Evolutionary conservation across 2,888 invertebrate species (phyloP).

Genomic region (Autographa gamma): DNA sequence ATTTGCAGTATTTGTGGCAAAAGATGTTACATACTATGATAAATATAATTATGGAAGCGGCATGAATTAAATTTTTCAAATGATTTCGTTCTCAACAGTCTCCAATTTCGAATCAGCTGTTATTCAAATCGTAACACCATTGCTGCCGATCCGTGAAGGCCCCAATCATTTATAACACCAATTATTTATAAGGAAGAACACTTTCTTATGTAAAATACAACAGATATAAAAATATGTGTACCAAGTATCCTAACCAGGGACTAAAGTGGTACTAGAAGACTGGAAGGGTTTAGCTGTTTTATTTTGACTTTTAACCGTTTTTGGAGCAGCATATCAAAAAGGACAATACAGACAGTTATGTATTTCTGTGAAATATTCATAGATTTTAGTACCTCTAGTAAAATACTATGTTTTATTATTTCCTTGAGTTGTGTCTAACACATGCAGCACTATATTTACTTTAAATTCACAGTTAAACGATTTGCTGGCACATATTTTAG

Average conservation of each 20-base stretch:
- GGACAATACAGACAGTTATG: background rate
- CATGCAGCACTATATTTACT: background rate
- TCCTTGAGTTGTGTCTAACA: background rate
- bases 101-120: constrained; percentile 61
- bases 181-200: constrained; percentile 50
- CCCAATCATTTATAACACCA: constrained; percentile 58
- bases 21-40: background rate
- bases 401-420: background rate
- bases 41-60: constrained; percentile 40
- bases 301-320: background rate
- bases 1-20: background rate
- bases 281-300: background rate
- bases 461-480: background rate
- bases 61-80: constrained; percentile 49
- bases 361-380: background rate
- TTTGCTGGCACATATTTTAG: background rate
- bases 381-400: background rate
- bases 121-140: constrained; percentile 40
- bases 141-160: constrained; percentile 61
- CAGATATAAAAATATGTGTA: constrained; percentile 58
- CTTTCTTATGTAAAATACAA: constrained; percentile 50
- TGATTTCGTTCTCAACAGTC: constrained; percentile 60
- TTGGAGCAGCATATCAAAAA: background rate
- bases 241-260: constrained; percentile 30
- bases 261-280: background rate